Evolutionary conservation across 92 coral and sea anemone genomes (phyloP).

Genomic region (Zoanthus sansibaricus): DNA sequence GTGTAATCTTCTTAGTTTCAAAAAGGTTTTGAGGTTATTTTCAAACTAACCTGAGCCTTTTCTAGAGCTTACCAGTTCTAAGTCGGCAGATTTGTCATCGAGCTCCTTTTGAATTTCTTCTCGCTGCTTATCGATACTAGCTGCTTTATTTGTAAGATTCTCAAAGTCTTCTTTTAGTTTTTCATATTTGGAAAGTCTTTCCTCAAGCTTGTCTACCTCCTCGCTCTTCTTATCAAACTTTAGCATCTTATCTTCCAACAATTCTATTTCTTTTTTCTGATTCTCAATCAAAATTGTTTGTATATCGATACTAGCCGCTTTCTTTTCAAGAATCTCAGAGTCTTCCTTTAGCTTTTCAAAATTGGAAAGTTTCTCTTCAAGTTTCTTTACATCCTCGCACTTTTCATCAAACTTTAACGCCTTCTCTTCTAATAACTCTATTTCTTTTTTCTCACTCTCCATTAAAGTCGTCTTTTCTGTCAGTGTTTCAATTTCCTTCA

Average conservation of each 20-base stretch:
- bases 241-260: conserved; percentile 24
- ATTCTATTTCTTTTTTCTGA: conserved; percentile 44
- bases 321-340: conserved; percentile 13
- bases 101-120: conserved; percentile 36
- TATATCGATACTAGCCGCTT: too few species aligned
- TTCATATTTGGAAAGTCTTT: conserved; percentile 25
- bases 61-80: conserved; percentile 16
- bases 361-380: conserved; percentile 30
- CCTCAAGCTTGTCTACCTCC: conserved; percentile 8
- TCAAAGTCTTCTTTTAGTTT: conserved; percentile 31
- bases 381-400: conserved; percentile 1
- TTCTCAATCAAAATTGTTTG: conserved; percentile 35
- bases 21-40: too few species aligned
- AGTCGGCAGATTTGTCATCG: conserved; percentile 43
- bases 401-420: conserved; percentile 15
- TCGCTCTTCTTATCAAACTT: conserved; percentile 28
- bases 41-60: too few species aligned
- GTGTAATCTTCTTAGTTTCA: too few species aligned
- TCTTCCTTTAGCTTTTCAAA: conserved; percentile 28
- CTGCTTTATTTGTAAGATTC: background rate
- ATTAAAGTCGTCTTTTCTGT: conserved; percentile 46
- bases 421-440: conserved; percentile 29
- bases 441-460: conserved; percentile 40
- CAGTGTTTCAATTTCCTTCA: conserved; percentile 59
- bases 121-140: background rate